Evolutionary conservation across 2,113 vertebrate genomes (phyloP).

Genomic region (Nematolebias whitei): DNA sequence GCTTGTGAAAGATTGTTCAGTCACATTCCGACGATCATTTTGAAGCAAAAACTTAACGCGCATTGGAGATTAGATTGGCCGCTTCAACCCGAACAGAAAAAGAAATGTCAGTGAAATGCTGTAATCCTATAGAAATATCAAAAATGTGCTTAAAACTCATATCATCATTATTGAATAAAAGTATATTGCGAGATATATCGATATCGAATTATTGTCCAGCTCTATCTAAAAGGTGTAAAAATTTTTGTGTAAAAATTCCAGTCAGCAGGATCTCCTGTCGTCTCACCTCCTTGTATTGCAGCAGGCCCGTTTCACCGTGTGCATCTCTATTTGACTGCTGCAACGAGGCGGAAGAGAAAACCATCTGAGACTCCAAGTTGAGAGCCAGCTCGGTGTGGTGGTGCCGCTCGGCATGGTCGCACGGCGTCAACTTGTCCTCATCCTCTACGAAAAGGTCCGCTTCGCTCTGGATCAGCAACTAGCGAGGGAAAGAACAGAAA

Average conservation of each 20-base stretch:
- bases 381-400: slow-evolving; percentile 78
- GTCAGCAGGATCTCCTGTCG: slow-evolving; percentile 37
- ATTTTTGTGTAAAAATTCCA: slow-evolving; percentile 28
- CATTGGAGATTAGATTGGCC: too few relatives aligned
- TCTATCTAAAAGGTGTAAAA: too few relatives aligned
- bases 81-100: too few relatives aligned
- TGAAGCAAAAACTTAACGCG: too few relatives aligned
- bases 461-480: slow-evolving; percentile 75
- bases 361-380: slow-evolving; percentile 79
- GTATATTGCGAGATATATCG: too few relatives aligned
- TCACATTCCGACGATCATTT: too few relatives aligned
- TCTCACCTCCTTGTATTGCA: slow-evolving; percentile 73
- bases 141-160: too few relatives aligned
- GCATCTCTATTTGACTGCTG: slow-evolving; percentile 63
- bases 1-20: too few relatives aligned
- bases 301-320: slow-evolving; percentile 62
- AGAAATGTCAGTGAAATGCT: too few relatives aligned
- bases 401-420: slow-evolving; percentile 75
- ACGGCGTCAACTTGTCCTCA: slow-evolving; percentile 74
- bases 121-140: too few relatives aligned
- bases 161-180: too few relatives aligned
- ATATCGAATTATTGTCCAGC: too few relatives aligned
- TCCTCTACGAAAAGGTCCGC: slow-evolving; percentile 78
- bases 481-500: neutral
- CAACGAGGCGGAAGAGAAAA: slow-evolving; percentile 72